phyloP scores from a whole-genome alignment of 2,797 vertebrate genomes.

The Darevskia mixta region DNA sequence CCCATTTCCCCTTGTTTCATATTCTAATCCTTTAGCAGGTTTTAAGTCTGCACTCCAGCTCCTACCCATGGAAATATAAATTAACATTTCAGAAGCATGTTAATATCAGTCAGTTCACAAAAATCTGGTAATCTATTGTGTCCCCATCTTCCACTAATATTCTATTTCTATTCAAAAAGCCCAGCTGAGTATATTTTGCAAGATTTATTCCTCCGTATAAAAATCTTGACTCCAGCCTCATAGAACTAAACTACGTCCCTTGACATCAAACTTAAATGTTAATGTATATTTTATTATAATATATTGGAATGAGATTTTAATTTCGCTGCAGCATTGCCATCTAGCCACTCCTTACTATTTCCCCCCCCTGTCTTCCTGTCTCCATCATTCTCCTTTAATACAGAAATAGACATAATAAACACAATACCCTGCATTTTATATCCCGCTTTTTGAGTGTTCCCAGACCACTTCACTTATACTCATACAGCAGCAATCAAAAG shows the following conservation, averaged over 20 bases:
- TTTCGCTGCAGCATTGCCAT: not conserved
- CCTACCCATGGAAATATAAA: constrained; percentile 14
- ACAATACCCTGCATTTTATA: not conserved
- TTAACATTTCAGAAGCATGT: constrained; percentile 12
- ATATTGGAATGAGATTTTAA: constrained; percentile 15
- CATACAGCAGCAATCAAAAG: not conserved
- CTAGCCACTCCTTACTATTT: not conserved
- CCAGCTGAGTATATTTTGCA: constrained; percentile 15
- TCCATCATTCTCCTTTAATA: not conserved
- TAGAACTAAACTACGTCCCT: not conserved
- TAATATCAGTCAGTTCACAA: constrained; percentile 3
- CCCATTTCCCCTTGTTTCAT: not conserved
- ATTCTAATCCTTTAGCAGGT: constrained; percentile 5
- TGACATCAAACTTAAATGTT: constrained; percentile 21
- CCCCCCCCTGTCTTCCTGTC: not conserved
- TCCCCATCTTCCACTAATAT: constrained; percentile 14
- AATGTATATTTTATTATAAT: not conserved
- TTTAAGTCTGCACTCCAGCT: not conserved
- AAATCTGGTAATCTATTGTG: constrained; percentile 4
- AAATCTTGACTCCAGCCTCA: constrained; percentile 16
- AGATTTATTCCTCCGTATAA: constrained; percentile 35
- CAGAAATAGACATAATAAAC: not conserved
- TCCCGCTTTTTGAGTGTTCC: not conserved
- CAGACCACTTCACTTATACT: not conserved
- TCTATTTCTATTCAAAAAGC: constrained; percentile 29